These are phyloP conservation scores for Xenus cinereus DNA, from an alignment of 2,113 vertebrate genomes.

Conservation along the genomic window DNA sequence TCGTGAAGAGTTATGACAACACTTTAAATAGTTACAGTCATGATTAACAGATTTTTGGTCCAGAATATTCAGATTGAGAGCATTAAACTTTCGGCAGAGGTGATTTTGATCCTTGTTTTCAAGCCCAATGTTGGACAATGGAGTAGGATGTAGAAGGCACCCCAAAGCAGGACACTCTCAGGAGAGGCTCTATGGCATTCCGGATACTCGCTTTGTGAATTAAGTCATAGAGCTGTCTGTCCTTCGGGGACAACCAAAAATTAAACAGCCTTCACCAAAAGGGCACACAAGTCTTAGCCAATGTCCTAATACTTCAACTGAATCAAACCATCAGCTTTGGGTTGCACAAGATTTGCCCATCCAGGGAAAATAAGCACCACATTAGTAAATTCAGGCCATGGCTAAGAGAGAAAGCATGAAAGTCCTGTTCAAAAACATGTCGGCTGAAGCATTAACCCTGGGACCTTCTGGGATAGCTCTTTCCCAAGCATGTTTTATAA, in stretches of 20 bases:
- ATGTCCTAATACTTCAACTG: not conserved
- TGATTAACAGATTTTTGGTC: not conserved
- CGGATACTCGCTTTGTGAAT: not conserved
- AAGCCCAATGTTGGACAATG: not conserved
- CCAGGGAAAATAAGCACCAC: not conserved
- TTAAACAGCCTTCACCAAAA: not conserved
- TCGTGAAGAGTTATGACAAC: not conserved
- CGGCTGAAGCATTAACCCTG: not conserved
- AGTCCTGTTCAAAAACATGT: not conserved
- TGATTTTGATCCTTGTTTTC: not conserved
- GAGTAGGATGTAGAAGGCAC: not conserved
- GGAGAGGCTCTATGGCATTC: too few species aligned
- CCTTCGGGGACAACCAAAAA: not conserved
- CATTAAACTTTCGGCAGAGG: not conserved
- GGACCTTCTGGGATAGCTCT: not conserved
- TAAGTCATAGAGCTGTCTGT: not conserved
- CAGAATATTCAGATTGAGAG: not conserved
- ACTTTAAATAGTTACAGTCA: not conserved
- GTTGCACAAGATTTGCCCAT: not conserved
- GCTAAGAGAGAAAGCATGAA: not conserved
- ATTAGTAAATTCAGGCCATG: not conserved
- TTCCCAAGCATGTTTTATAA: not conserved
- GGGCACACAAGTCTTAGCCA: not conserved
- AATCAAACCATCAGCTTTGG: not conserved
- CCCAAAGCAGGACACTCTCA: not conserved